A percentile compares a stretch with the other conserved stretches of the same genome.
Conservation (phyloP, 2,797 vertebrate species). For the Cirrhinus mrigala region DNA sequence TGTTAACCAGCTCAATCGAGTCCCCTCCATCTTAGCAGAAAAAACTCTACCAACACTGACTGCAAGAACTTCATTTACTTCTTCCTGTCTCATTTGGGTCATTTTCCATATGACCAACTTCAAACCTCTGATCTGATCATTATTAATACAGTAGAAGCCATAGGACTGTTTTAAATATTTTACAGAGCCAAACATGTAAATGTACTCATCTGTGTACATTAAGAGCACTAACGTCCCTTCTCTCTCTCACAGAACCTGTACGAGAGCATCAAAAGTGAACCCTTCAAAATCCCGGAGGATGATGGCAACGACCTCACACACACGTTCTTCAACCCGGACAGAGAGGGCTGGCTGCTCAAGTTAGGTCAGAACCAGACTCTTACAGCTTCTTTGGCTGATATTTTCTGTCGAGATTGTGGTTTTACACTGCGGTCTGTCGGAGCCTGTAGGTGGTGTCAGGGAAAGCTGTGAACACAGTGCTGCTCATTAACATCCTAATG, state of each 20-base stretch:
- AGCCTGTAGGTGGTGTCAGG: conserved; percentile 32
- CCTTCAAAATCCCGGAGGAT: conserved; percentile 96
- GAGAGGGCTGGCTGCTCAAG: conserved; percentile 95
- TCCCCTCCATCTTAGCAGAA: too few relatives aligned
- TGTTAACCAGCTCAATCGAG: too few relatives aligned
- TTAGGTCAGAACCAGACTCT: conserved; percentile 79
- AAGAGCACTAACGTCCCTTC: conserved; percentile 8
- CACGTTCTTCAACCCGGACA: conserved; percentile 95
- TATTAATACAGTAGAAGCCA: conserved; percentile 48
- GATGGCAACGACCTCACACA: conserved; percentile 98
- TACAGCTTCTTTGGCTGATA: neutral
- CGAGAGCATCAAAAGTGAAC: conserved; percentile 92
- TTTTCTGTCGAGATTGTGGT: neutral
- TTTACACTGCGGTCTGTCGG: neutral
- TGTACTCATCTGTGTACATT: conserved; percentile 30
- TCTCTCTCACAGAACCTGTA: conserved; percentile 83
- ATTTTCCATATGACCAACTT: conserved; percentile 7
- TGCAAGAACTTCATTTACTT: neutral
- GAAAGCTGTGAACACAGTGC: conserved; percentile 36
- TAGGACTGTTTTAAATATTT: conserved; percentile 40
- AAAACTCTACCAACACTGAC: too few relatives aligned
- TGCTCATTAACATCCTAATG: conserved; percentile 21
- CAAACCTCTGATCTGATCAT: conserved; percentile 36
- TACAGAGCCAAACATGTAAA: neutral
- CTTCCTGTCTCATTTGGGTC: neutral